phyloP scores from a whole-genome alignment of 2,888 invertebrate genomes.

The Melanostoma mellinum region DNA sequence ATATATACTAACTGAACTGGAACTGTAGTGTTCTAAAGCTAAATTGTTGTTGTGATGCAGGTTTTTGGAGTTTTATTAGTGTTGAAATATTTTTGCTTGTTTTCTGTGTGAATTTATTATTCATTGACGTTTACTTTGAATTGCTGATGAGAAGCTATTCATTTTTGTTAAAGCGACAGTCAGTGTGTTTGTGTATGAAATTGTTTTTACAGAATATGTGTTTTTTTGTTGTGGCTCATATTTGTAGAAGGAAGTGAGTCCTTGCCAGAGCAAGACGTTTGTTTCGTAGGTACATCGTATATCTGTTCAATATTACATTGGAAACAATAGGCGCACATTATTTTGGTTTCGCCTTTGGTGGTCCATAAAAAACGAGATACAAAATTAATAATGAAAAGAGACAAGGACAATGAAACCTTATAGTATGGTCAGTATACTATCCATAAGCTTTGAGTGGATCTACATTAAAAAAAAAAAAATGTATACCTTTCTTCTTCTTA shows the following conservation, averaged over 20 bases:
- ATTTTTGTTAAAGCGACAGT: conserved; percentile 6
- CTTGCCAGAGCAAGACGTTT: too few relatives aligned
- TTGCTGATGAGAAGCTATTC: conserved; percentile 47
- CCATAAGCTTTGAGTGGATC: too few relatives aligned
- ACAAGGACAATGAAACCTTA: too few relatives aligned
- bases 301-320: too few relatives aligned
- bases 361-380: not conserved
- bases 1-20: not conserved
- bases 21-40: not conserved
- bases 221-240: too few relatives aligned
- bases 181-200: not conserved
- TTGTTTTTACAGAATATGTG: not conserved
- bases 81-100: conserved; percentile 2
- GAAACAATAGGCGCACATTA: too few relatives aligned
- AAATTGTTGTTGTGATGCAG: conserved; percentile 8
- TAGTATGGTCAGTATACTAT: too few relatives aligned
- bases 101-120: conserved; percentile 30
- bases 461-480: too few relatives aligned
- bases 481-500: too few relatives aligned
- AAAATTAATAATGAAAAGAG: too few relatives aligned
- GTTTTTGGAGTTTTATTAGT: conserved; percentile 8
- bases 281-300: too few relatives aligned
- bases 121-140: conserved; percentile 48
- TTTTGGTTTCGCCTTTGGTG: not conserved
- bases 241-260: too few relatives aligned